These are phyloP conservation scores for Chauna torquata DNA, from an alignment of 2,113 vertebrate genomes.

Conservation along the genomic window DNA sequence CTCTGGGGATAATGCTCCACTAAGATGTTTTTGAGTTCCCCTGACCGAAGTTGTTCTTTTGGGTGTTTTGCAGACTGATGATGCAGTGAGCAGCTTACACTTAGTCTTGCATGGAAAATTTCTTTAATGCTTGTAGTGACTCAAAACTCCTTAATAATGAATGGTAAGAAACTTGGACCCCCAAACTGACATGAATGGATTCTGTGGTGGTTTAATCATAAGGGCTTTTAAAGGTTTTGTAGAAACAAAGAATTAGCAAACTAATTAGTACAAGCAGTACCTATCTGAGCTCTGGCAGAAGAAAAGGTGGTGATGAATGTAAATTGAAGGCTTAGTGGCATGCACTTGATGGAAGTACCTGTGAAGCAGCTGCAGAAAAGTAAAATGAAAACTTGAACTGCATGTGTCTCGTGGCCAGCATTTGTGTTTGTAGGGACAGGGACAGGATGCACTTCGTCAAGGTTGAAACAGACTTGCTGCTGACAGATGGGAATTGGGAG, in stretches of 20 bases:
- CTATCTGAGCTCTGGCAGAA: not conserved
- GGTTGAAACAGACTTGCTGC: not conserved
- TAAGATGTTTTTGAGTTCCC: not conserved
- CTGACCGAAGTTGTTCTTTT: not conserved
- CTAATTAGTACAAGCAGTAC: not conserved
- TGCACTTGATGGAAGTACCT: not conserved
- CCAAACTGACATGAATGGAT: not conserved
- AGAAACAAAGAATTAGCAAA: not conserved
- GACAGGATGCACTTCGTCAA: not conserved
- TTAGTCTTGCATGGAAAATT: not conserved
- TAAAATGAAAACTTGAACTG: not conserved
- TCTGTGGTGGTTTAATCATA: not conserved
- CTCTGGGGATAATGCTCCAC: constrained; percentile 2
- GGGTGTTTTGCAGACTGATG: not conserved
- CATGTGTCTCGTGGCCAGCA: fast-evolving
- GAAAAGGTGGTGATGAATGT: not conserved
- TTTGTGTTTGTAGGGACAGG: not conserved
- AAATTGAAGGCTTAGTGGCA: not conserved
- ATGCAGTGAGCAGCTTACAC: not conserved
- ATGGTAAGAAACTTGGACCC: not conserved
- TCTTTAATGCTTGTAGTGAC: not conserved
- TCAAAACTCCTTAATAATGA: not conserved
- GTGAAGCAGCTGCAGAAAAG: not conserved
- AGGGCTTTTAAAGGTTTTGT: not conserved
- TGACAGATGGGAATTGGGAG: not conserved